A percentile compares a stretch with the other conserved stretches of the same genome.
phyloP scores from a whole-genome alignment of 2,888 invertebrate genomes.

The Silvanus unidentatus region DNA sequence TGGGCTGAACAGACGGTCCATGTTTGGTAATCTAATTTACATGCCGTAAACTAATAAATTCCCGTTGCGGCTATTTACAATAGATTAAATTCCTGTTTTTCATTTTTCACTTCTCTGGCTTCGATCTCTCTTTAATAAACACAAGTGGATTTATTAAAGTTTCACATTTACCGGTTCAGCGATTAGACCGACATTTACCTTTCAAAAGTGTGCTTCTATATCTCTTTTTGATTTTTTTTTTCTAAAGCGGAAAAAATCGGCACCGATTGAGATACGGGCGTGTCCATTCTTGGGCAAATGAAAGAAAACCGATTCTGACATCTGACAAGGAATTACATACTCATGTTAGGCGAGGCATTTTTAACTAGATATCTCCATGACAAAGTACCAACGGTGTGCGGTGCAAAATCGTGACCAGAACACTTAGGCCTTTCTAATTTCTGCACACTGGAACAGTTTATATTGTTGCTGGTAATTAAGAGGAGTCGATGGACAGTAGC shows the following conservation, averaged over 20 bases:
- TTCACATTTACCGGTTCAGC: conserved; percentile 15
- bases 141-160: conserved; percentile 14
- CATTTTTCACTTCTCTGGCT: neutral
- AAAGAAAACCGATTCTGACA: conserved; percentile 16
- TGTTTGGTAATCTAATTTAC: conserved; percentile 2
- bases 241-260: neutral
- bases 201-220: conserved; percentile 1
- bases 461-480: too few species aligned
- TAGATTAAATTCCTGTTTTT: neutral
- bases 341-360: neutral
- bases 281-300: conserved; percentile 9
- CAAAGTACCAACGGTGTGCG: conserved; percentile 16
- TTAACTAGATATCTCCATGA: conserved; percentile 25
- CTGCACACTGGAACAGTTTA: conserved; percentile 17
- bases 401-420: conserved; percentile 36
- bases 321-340: conserved; percentile 19
- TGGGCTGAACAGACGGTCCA: too few species aligned
- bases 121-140: neutral
- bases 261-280: conserved; percentile 20
- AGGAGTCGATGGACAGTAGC: too few species aligned
- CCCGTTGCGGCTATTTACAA: neutral
- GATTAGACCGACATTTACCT: conserved; percentile 5
- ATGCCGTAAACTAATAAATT: conserved; percentile 4
- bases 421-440: conserved; percentile 39
- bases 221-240: too few species aligned